Percentiles rank a stretch among this genome's conserved stretches.
Conservation (phyloP, 2,888 invertebrate species). For the Calephelis perditalis region DNA sequence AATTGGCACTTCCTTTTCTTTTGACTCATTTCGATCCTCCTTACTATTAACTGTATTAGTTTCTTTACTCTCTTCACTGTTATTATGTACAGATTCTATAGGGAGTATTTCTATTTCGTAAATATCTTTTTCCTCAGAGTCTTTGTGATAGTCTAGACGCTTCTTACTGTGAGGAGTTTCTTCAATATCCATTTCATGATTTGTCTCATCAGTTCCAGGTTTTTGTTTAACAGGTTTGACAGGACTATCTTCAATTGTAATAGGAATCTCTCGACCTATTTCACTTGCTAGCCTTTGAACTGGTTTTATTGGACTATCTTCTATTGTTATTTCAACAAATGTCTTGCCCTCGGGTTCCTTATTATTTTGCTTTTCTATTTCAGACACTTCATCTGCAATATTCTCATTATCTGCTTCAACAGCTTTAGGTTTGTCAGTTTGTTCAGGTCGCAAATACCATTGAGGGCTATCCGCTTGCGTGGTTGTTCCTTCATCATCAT, state of each 20-base stretch:
- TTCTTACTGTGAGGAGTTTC: constrained; percentile 55
- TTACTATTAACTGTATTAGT: constrained; percentile 13
- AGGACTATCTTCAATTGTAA: constrained; percentile 67
- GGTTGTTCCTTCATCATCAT: constrained; percentile 52
- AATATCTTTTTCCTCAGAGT: constrained; percentile 24
- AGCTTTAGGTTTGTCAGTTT: constrained; percentile 25
- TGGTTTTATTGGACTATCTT: constrained; percentile 64
- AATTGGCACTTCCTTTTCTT: constrained; percentile 10
- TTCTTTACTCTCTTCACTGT: constrained; percentile 1
- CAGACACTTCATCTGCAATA: constrained; percentile 12
- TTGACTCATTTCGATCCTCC: background rate
- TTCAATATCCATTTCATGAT: constrained; percentile 30
- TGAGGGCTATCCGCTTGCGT: constrained; percentile 42
- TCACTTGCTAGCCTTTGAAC: constrained; percentile 38
- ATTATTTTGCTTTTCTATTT: constrained; percentile 50
- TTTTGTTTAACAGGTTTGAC: constrained; percentile 37
- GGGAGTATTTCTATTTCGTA: constrained; percentile 46
- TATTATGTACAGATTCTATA: constrained; percentile 22
- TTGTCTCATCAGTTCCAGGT: constrained; percentile 32
- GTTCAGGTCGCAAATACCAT: constrained; percentile 68
- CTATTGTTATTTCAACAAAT: constrained; percentile 63
- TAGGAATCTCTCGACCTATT: constrained; percentile 45
- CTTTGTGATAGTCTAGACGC: constrained; percentile 52
- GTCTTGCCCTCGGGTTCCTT: constrained; percentile 47
- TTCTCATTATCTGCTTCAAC: background rate